phyloP scores from a whole-genome alignment of 23 tunicate genomes.

The Clavelina lepadiformis region DNA sequence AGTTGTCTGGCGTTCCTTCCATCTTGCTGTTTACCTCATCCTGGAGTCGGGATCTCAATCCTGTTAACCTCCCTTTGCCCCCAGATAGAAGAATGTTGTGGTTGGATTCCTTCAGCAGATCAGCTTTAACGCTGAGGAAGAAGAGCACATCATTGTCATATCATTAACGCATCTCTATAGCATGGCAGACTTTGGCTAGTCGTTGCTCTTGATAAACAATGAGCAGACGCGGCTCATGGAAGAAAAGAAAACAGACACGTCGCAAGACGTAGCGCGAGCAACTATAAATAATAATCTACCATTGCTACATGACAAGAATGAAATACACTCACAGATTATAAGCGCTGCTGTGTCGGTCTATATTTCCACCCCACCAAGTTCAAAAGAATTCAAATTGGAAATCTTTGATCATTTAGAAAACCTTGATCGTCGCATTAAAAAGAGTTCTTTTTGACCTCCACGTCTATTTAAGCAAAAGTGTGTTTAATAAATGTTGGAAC shows the following conservation, averaged over 20 bases:
- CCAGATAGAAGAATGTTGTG: slow-evolving; percentile 45
- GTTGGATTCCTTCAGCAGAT: slow-evolving; percentile 15
- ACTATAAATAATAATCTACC: no score
- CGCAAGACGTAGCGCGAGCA: slow-evolving; percentile 11
- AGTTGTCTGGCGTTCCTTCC: not conserved
- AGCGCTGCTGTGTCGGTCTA: no score
- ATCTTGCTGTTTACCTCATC: slow-evolving; percentile 7
- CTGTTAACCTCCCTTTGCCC: slow-evolving; percentile 33
- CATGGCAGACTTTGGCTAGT: no score
- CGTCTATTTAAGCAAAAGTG: no score
- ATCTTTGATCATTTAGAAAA: no score
- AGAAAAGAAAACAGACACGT: slow-evolving; percentile 21
- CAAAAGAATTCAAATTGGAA: not conserved
- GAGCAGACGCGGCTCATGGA: slow-evolving; percentile 6
- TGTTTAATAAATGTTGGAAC: no score
- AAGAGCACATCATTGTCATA: no score
- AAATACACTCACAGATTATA: no score
- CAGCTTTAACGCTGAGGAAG: slow-evolving; percentile 48
- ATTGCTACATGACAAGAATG: no score
- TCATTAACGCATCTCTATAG: no score
- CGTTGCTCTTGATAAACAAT: not conserved
- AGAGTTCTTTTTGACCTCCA: no score
- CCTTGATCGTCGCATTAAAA: no score
- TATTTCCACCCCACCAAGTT: slow-evolving; percentile 21
- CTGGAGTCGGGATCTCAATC: slow-evolving; percentile 37